Evolutionary conservation across 2,888 invertebrate species (phyloP).

Genomic region (Seira musarum): DNA sequence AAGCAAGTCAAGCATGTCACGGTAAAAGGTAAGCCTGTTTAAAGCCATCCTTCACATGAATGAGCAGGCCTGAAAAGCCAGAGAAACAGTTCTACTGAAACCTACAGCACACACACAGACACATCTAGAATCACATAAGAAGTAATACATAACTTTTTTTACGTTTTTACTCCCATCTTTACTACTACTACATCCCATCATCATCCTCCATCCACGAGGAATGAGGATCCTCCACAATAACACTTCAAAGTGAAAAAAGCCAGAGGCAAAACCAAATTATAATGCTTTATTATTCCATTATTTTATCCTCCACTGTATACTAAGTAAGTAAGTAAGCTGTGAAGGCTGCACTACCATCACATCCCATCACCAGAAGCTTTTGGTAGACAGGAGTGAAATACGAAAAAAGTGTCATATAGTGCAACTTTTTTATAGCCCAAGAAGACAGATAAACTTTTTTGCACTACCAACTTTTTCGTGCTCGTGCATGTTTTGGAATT

Average conservation of each 20-base stretch:
- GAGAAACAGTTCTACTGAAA: no score
- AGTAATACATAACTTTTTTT: background rate
- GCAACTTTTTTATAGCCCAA: background rate
- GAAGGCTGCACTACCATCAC: no score
- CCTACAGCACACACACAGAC: background rate
- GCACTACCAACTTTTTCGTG: background rate
- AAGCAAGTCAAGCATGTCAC: background rate
- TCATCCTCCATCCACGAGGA: background rate
- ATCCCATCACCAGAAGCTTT: no score
- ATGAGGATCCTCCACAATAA: background rate
- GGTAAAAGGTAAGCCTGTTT: background rate
- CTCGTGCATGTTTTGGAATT: background rate
- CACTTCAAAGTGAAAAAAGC: conserved; percentile 27
- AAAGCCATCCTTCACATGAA: background rate
- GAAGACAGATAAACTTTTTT: background rate
- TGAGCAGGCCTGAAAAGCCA: background rate
- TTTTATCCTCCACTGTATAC: conserved; percentile 3
- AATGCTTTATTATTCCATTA: conserved; percentile 24
- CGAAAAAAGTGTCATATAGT: background rate
- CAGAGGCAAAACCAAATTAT: conserved; percentile 26
- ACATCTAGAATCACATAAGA: no score
- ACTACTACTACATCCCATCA: background rate
- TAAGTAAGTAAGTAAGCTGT: no score
- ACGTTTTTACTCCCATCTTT: background rate
- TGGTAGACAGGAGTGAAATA: background rate